Evolutionary conservation across 1,140 invertebrate genomes (phyloP), one percentile per base, ranked within the genome.

Genomic region (Brachionus rotundiformis): DNA sequence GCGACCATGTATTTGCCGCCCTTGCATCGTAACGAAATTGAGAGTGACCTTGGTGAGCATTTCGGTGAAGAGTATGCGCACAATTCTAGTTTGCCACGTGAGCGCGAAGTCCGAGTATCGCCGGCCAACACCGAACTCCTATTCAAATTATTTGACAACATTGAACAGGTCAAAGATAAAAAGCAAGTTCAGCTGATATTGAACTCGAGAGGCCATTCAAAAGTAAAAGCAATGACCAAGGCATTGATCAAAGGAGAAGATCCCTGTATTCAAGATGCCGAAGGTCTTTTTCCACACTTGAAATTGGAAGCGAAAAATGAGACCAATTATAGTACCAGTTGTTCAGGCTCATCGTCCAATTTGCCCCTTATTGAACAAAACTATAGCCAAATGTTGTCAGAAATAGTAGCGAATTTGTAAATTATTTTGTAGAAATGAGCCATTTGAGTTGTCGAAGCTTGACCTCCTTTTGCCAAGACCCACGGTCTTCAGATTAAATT

Each of bases 341-440:
- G 16, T 63, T 31, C 23, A 63, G 29, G 0, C 11, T 29, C 61
- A 63, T 29, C 61, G 61, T 63, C 63, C 25, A 73, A 73, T 73
- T 83, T 90, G 25, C 89, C 89, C 0, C 87, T 88, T 82, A 84
- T 88, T 13, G 89, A 90, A 81, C 88, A 89, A 83, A 89, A 89
- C 83, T 90, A 90, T 83, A 86, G 87, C 73, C 89, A 90, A 84
- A 87, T 89, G 83, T 84, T 90, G 47, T 89, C 89, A 0, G 89
- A 90, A 82, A 84, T 90, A 1, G 89, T 89, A 41, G 68, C 68
- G 19, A 71, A 39, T 71, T 71, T 63, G 25, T 63, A 29, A 29
- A 29, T 13, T 63, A 13, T 63, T 63, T 63, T 29, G 61, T 63
- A 63, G 23, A 63, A 2, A 63, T 11, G 61, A 27, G 16, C 23